Percentiles rank a stretch among this genome's conserved stretches.
phyloP scores from a whole-genome alignment of 1,140 invertebrate genomes.

The Drosophila pseudoananassae region DNA sequence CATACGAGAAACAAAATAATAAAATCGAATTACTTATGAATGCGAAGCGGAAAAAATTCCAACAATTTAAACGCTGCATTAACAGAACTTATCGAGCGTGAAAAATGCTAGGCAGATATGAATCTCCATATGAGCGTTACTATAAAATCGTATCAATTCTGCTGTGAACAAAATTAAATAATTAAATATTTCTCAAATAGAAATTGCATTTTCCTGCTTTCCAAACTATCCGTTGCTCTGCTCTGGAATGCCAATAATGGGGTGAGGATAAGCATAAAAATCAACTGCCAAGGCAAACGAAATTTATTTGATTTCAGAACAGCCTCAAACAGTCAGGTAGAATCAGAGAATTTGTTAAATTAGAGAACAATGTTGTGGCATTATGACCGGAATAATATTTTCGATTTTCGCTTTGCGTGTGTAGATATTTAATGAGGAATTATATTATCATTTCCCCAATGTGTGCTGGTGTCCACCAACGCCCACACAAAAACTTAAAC shows the following conservation, averaged over 20 bases:
- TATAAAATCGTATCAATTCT: slow-evolving; percentile 40
- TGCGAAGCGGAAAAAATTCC: slow-evolving; percentile 34
- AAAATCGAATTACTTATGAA: slow-evolving; percentile 37
- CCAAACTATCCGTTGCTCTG: slow-evolving; percentile 9
- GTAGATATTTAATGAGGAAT: slow-evolving; percentile 56
- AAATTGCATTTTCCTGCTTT: slow-evolving; percentile 6
- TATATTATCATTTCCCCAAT: slow-evolving; percentile 28
- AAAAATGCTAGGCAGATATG: slow-evolving; percentile 42
- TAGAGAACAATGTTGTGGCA: slow-evolving; percentile 42
- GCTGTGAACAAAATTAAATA: slow-evolving; percentile 55
- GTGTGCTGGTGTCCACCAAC: slow-evolving; percentile 26
- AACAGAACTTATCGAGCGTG: slow-evolving; percentile 47
- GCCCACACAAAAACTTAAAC: slow-evolving; percentile 17
- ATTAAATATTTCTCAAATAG: slow-evolving; percentile 40
- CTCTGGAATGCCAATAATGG: not conserved
- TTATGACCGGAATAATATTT: slow-evolving; percentile 28
- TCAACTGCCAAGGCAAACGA: slow-evolving; percentile 41
- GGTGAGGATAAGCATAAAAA: slow-evolving; percentile 32
- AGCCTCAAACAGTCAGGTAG: slow-evolving; percentile 7
- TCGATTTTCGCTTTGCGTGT: slow-evolving; percentile 56
- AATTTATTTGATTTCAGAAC: slow-evolving; percentile 15
- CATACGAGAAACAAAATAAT: slow-evolving; percentile 7
- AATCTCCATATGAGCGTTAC: not conserved
- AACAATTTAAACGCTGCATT: slow-evolving; percentile 50
- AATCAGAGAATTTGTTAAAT: slow-evolving; percentile 35